phyloP scores from a whole-genome alignment of 2,888 invertebrate species.

The Ischnus inquisitorius region DNA sequence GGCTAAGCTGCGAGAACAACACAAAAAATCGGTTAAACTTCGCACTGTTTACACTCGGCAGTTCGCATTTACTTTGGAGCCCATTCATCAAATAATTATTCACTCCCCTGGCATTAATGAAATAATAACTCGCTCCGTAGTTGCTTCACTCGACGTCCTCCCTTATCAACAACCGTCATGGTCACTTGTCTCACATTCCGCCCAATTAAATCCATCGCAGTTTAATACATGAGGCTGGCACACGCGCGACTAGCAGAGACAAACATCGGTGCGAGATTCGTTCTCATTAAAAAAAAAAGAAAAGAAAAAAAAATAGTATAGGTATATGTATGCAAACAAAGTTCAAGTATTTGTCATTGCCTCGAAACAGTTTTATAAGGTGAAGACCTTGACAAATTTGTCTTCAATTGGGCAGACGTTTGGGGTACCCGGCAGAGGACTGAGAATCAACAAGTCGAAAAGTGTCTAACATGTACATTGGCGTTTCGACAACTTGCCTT shows the following conservation, averaged over 20 bases:
- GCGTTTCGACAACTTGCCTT: constrained; percentile 38
- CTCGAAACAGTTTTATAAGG: constrained; percentile 9
- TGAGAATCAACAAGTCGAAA: constrained; percentile 31
- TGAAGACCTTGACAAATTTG: constrained; percentile 36
- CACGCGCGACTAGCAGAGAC: neutral
- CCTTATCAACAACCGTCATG: constrained; percentile 30
- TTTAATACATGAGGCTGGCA: constrained; percentile 1
- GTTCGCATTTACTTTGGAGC: neutral
- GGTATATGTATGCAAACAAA: constrained; percentile 2
- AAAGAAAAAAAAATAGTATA: neutral
- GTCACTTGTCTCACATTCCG: constrained; percentile 57
- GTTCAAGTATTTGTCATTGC: constrained; percentile 39
- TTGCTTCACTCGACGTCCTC: constrained; percentile 14
- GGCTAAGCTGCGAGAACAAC: neutral
- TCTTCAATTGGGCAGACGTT: constrained; percentile 37
- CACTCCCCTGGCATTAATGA: constrained; percentile 45
- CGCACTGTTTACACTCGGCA: constrained; percentile 7
- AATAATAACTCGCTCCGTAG: constrained; percentile 30
- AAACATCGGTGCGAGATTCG: constrained; percentile 18
- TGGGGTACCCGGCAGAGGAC: neutral
- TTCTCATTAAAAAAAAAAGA: constrained; percentile 7
- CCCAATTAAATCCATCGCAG: constrained; percentile 46
- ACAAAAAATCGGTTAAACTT: neutral
- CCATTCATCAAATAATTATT: constrained; percentile 41
- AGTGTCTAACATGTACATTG: constrained; percentile 14